phyloP scores from a whole-genome alignment of 1,140 invertebrate species.

The Lasioglossum baleicum region DNA sequence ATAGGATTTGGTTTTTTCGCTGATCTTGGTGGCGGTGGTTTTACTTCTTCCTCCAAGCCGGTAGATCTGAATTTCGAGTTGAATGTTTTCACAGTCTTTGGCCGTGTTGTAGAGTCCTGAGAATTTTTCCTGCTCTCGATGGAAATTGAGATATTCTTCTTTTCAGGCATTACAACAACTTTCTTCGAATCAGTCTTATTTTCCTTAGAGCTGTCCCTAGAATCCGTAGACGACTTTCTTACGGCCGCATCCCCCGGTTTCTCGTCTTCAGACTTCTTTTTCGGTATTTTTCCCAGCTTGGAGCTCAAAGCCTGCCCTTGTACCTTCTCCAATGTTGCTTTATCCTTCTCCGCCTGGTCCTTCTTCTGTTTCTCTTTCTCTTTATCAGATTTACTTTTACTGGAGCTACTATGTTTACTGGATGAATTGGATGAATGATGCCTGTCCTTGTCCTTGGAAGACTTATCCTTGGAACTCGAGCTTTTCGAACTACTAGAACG shows the following conservation, averaged over 20 bases:
- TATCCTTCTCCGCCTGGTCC: slow-evolving; percentile 84
- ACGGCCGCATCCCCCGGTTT: slow-evolving; percentile 63
- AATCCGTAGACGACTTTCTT: slow-evolving; percentile 70
- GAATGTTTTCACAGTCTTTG: slow-evolving; percentile 93
- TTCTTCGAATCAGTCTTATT: slow-evolving; percentile 75
- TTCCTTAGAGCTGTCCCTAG: slow-evolving; percentile 73
- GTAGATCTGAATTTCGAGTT: slow-evolving; percentile 93
- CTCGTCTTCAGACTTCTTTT: slow-evolving; percentile 81
- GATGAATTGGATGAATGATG: slow-evolving; percentile 72
- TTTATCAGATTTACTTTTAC: slow-evolving; percentile 72
- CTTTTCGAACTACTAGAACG: slow-evolving; percentile 69
- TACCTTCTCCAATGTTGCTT: slow-evolving; percentile 84
- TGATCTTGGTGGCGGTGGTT: slow-evolving; percentile 86
- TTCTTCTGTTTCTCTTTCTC: slow-evolving; percentile 78
- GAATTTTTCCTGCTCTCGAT: slow-evolving; percentile 88
- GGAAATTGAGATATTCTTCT: slow-evolving; percentile 88
- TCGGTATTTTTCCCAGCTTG: slow-evolving; percentile 89
- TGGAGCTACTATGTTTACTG: slow-evolving; percentile 76
- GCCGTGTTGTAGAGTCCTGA: slow-evolving; percentile 81
- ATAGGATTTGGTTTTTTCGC: slow-evolving; percentile 70
- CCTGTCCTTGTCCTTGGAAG: slow-evolving; percentile 75
- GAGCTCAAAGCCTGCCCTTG: slow-evolving; percentile 83
- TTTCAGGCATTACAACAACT: slow-evolving; percentile 68
- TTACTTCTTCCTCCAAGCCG: slow-evolving; percentile 90
- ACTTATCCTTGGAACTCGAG: slow-evolving; percentile 71